Conservation (phyloP, 1,140 invertebrate genomes). For the Atta cephalotes region DNA sequence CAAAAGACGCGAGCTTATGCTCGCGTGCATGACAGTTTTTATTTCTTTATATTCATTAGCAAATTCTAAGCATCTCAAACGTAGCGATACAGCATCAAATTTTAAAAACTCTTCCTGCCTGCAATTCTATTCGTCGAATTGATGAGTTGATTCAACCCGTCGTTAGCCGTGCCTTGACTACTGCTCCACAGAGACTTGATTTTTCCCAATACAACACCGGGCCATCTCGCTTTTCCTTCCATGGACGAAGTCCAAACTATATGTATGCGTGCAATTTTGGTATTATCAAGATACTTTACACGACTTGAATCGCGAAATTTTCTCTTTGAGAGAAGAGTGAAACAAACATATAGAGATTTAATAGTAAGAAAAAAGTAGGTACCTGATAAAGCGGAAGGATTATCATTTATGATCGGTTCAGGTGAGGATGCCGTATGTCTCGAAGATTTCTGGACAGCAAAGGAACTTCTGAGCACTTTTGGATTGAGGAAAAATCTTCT, state of each 20-base stretch:
- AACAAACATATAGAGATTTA: not conserved
- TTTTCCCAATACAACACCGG: constrained; percentile 93
- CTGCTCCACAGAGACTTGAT: constrained; percentile 94
- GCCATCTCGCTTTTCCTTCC: constrained; percentile 89
- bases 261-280: constrained; percentile 41
- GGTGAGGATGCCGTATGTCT: constrained; percentile 79
- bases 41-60: constrained; percentile 15
- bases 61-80: constrained; percentile 43
- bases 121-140: constrained; percentile 80
- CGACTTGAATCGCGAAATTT: not conserved
- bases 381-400: constrained; percentile 89
- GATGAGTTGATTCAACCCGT: constrained; percentile 92
- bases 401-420: constrained; percentile 82
- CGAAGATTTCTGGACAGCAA: constrained; percentile 85
- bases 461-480: constrained; percentile 91
- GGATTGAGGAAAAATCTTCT: constrained; percentile 93
- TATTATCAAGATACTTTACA: constrained; percentile 47
- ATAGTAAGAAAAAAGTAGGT: constrained; percentile 70
- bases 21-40: not conserved
- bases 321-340: not conserved
- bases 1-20: not conserved
- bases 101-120: constrained; percentile 79
- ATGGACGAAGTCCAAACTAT: constrained; percentile 86
- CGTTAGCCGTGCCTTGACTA: constrained; percentile 89
- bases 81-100: constrained; percentile 58